Conservation (phyloP, 2,113 vertebrate genomes). For the Malurus elegans region DNA sequence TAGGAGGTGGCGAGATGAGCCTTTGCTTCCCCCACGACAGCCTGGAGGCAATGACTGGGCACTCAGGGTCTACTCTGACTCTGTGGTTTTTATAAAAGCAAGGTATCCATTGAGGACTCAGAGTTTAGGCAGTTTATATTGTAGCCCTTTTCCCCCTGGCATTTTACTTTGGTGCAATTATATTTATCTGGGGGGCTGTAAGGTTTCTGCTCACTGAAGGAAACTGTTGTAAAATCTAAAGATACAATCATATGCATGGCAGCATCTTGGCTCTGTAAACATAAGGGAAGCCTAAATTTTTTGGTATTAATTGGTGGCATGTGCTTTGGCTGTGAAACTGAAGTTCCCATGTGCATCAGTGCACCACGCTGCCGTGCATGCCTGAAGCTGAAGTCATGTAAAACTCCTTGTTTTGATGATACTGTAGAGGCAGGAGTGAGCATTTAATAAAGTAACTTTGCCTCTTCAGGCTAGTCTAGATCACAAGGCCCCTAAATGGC, state of each 20-base stretch:
- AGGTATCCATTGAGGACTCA: not conserved
- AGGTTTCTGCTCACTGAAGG: not conserved
- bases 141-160: not conserved
- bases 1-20: not conserved
- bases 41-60: not conserved
- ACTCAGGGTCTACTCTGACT: not conserved
- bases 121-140: not conserved
- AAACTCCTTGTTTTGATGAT: not conserved
- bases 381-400: not conserved
- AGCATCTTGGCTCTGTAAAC: not conserved
- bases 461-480: not conserved
- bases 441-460: not conserved
- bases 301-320: not conserved
- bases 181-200: not conserved
- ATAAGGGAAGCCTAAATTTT: not conserved
- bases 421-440: not conserved
- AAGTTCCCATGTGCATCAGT: not conserved
- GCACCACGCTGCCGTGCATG: rapidly evolving
- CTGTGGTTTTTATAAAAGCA: not conserved
- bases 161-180: not conserved
- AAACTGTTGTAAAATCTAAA: not conserved
- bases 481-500: not conserved
- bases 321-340: not conserved
- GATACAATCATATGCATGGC: not conserved
- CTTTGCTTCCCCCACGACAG: not conserved